Conservation (phyloP, 2,113 vertebrate genomes). For the Galemys pyrenaicus region DNA sequence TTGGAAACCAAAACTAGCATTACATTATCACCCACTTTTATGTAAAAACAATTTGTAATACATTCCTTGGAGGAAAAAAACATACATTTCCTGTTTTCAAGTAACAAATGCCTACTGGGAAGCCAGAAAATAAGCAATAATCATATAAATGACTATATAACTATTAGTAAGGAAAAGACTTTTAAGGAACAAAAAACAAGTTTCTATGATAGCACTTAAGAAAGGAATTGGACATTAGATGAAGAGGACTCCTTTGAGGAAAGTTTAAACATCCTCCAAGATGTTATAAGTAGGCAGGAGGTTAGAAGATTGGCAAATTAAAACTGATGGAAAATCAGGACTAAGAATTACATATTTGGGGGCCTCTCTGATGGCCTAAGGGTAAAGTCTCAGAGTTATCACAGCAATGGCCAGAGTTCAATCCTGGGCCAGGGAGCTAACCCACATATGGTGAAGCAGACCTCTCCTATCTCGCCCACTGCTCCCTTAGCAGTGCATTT, state of each 20-base stretch:
- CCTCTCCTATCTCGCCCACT: no score
- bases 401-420: no score
- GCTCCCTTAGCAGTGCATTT: no score
- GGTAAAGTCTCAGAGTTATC: no score
- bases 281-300: neutral
- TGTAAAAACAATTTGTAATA: slow-evolving; percentile 5
- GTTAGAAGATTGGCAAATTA: neutral
- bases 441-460: no score
- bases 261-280: neutral
- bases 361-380: no score
- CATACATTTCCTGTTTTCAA: neutral
- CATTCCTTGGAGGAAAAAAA: neutral
- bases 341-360: neutral
- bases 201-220: neutral
- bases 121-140: neutral
- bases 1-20: neutral
- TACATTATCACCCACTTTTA: neutral
- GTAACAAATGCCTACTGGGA: neutral
- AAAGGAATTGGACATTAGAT: neutral
- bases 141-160: neutral
- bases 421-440: no score
- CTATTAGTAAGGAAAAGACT: neutral
- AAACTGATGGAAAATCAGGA: neutral
- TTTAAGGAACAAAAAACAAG: neutral
- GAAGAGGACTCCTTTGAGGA: neutral